Evolutionary conservation across 2,888 invertebrate species (phyloP).

Genomic region (Nephrocerus scutellatus): DNA sequence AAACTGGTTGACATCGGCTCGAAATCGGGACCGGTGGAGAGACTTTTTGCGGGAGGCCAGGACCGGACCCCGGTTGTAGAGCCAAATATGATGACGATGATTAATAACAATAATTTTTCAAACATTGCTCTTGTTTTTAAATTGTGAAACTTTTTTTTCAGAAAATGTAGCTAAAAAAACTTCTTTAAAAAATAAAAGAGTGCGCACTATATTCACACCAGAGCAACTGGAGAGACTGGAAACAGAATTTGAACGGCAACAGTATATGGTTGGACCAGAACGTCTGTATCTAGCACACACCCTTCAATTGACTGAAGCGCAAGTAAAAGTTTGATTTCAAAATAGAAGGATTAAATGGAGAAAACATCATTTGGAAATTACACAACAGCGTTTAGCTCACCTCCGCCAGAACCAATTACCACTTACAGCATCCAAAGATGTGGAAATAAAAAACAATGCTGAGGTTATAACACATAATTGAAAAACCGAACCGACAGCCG

Average conservation of each 20-base stretch:
- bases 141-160: conserved; percentile 28
- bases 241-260: conserved; percentile 90
- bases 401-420: conserved; percentile 45
- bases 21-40: no score
- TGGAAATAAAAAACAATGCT: no score
- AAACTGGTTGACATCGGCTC: no score
- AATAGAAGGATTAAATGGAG: conserved; percentile 88
- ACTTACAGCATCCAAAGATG: no score
- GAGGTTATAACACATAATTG: no score
- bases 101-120: no score
- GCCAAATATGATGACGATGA: no score
- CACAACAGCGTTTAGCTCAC: conserved; percentile 72
- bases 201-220: conserved; percentile 93
- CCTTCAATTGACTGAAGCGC: conserved; percentile 46
- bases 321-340: conserved; percentile 90
- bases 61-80: no score
- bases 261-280: conserved; percentile 97
- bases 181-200: conserved; percentile 67
- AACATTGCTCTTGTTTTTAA: no score
- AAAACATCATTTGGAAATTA: conserved; percentile 87
- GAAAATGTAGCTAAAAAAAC: conserved; percentile 45
- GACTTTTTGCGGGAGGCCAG: no score
- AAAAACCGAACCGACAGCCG: no score
- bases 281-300: conserved; percentile 74
- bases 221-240: conserved; percentile 91